A percentile compares a stretch with the other conserved stretches of the same genome.
These are phyloP conservation scores for Tricholaema leucomelas DNA, from an alignment of 2,113 vertebrate genomes.

Conservation along the genomic window DNA sequence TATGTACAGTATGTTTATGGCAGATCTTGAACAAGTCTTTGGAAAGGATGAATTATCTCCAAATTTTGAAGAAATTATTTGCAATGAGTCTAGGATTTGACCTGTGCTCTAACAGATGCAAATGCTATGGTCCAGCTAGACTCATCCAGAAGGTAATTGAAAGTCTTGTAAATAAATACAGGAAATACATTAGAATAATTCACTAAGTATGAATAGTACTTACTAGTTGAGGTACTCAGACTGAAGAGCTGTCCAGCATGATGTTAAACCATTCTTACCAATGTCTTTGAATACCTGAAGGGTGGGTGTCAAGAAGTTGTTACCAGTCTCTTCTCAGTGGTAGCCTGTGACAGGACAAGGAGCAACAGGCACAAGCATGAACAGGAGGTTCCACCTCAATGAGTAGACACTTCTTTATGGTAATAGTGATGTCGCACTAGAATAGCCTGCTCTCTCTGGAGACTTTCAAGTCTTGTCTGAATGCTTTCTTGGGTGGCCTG, in stretches of 20 bases:
- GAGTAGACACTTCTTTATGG: too few species aligned
- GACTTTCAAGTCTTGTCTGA: too few species aligned
- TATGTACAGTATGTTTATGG: too few species aligned
- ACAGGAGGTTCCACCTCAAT: too few species aligned
- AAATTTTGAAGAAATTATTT: neutral
- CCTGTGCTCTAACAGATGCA: neutral
- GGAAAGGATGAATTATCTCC: neutral
- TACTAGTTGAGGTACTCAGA: neutral
- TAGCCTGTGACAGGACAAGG: too few species aligned
- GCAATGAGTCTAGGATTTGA: accelerated
- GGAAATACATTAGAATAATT: neutral
- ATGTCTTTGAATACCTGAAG: too few species aligned
- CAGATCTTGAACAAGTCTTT: neutral
- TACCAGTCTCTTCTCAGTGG: too few species aligned
- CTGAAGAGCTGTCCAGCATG: neutral
- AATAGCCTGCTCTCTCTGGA: too few species aligned
- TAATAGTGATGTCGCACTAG: too few species aligned
- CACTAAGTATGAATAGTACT: neutral
- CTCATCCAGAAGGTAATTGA: neutral
- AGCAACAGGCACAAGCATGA: too few species aligned
- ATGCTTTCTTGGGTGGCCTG: too few species aligned
- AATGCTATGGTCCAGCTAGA: neutral
- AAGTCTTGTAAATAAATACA: neutral
- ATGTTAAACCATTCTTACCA: neutral
- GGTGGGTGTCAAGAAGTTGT: too few species aligned